These are phyloP conservation scores for Salarias fasciatus DNA, from an alignment of 2,797 vertebrate genomes.

Conservation along the genomic window DNA sequence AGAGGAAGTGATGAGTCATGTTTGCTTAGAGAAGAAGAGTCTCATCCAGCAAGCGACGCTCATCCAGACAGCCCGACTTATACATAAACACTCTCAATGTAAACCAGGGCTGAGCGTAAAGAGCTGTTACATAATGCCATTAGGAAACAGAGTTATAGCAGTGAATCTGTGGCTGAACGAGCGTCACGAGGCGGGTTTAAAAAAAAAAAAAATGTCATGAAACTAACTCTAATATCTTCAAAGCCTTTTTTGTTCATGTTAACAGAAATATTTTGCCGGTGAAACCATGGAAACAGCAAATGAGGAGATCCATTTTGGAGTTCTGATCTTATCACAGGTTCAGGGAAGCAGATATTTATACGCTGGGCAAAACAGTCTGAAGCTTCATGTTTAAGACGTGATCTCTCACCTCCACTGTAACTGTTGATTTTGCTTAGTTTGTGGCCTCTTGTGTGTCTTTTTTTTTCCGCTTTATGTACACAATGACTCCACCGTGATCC, in stretches of 20 bases:
- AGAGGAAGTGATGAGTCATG: slow-evolving; percentile 62
- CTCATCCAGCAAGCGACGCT: neutral
- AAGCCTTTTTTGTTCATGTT: too few relatives aligned
- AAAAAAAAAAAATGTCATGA: too few relatives aligned
- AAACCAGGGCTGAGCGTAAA: slow-evolving; percentile 31
- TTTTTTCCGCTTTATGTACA: neutral
- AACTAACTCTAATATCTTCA: too few relatives aligned
- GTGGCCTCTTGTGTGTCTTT: neutral
- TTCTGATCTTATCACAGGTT: neutral
- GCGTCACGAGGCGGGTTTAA: too few relatives aligned
- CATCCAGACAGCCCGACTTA: slow-evolving; percentile 18
- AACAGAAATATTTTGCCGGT: neutral
- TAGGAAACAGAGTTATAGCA: neutral
- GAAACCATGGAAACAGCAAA: neutral
- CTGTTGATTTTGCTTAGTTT: neutral
- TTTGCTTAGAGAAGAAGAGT: slow-evolving; percentile 38
- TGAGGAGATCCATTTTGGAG: neutral
- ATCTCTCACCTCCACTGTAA: neutral
- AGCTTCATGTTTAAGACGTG: neutral
- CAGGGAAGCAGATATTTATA: neutral
- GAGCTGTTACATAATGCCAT: slow-evolving; percentile 34
- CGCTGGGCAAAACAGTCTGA: neutral
- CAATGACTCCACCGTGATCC: neutral
- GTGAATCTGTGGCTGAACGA: neutral
- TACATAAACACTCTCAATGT: slow-evolving; percentile 30